These are phyloP conservation scores for Cyprinodon variegatus DNA, from an alignment of 2,113 vertebrate genomes.

Conservation along the genomic window DNA sequence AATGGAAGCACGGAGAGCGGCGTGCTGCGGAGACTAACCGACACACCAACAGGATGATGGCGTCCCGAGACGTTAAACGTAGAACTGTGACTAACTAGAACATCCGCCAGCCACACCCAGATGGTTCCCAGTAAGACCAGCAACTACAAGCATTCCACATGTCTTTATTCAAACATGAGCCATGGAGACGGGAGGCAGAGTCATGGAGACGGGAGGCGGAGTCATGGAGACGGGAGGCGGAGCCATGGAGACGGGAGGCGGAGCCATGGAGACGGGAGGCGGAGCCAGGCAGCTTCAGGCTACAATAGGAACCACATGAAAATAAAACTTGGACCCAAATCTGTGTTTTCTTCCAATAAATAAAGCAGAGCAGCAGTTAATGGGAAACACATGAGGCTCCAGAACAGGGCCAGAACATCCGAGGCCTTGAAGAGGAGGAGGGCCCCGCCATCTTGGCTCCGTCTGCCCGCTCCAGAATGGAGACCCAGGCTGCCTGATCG, in stretches of 20 bases:
- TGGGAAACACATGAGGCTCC: conserved; percentile 40
- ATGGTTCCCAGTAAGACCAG: background rate
- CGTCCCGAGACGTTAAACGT: too few species aligned
- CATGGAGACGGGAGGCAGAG: background rate
- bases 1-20: conserved; percentile 3
- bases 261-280: too few species aligned
- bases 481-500: conserved; percentile 19
- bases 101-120: conserved; percentile 18
- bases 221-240: too few species aligned
- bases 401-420: conserved; percentile 14
- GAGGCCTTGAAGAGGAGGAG: background rate
- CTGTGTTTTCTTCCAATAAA: background rate
- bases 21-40: background rate
- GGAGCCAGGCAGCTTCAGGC: too few species aligned
- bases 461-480: background rate
- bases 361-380: conserved; percentile 38
- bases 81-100: too few species aligned
- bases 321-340: conserved; percentile 3
- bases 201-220: too few species aligned
- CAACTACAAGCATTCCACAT: accelerated
- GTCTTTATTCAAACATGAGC: accelerated
- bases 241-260: too few species aligned
- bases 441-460: conserved; percentile 62
- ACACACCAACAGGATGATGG: background rate
- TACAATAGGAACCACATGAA: conserved; percentile 9